Evolutionary conservation across 2,113 vertebrate species (phyloP).

Genomic region (Bothrops jararaca): DNA sequence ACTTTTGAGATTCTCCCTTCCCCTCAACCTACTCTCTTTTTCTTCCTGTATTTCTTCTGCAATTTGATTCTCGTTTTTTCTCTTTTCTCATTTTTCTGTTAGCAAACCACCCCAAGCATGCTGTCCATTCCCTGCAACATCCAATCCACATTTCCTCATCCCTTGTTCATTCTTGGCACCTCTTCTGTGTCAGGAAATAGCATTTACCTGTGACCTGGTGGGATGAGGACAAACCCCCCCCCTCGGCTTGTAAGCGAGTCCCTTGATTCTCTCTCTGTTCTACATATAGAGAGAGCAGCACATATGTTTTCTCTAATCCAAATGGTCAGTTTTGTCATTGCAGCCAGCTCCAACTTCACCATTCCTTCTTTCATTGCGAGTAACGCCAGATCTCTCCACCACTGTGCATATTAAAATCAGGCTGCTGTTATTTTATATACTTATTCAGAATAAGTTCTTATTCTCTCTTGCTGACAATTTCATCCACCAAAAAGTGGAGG

Average conservation of each 20-base stretch:
- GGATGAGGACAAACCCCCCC: background rate
- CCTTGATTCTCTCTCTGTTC: background rate
- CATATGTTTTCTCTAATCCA: too few species aligned
- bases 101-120: background rate
- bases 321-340: too few species aligned
- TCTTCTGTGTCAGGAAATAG: background rate
- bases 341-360: too few species aligned
- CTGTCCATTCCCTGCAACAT: background rate
- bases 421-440: too few species aligned
- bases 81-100: background rate
- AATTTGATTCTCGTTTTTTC: background rate
- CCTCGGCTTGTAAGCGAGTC: background rate
- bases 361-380: too few species aligned
- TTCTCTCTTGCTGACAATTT: too few species aligned
- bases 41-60: background rate
- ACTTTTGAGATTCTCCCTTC: background rate
- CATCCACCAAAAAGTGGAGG: too few species aligned
- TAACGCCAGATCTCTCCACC: too few species aligned
- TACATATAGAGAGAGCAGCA: too few species aligned
- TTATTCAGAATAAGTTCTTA: too few species aligned
- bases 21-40: background rate
- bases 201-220: background rate
- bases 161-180: background rate
- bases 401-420: too few species aligned
- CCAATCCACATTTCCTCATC: background rate